Evolutionary conservation across 2,888 invertebrate species (phyloP).

Genomic region (Diploptera punctata): DNA sequence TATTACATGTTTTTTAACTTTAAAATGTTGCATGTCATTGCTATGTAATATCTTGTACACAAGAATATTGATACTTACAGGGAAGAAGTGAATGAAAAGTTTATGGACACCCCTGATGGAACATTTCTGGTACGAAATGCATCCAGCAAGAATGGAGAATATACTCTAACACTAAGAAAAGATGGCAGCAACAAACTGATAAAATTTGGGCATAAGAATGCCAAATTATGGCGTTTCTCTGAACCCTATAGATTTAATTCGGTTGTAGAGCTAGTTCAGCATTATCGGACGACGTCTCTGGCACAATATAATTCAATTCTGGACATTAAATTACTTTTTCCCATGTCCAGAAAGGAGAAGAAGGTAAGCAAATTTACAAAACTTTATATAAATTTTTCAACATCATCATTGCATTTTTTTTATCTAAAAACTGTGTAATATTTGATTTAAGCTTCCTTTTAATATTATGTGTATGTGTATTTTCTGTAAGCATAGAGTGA

Average conservation of each 20-base stretch:
- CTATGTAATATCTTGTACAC: too few relatives aligned
- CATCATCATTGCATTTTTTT: too few relatives aligned
- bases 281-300: constrained; percentile 85
- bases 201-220: constrained; percentile 90
- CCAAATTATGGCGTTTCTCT: constrained; percentile 93
- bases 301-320: constrained; percentile 92
- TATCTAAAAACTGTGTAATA: too few relatives aligned
- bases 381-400: too few relatives aligned
- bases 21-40: too few relatives aligned
- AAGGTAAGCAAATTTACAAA: too few relatives aligned
- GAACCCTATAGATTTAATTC: constrained; percentile 83
- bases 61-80: too few relatives aligned
- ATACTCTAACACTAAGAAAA: constrained; percentile 93
- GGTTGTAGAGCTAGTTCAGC: constrained; percentile 87
- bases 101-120: constrained; percentile 91
- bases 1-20: too few relatives aligned
- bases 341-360: constrained; percentile 70
- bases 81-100: constrained; percentile 91
- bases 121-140: constrained; percentile 97
- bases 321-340: constrained; percentile 89
- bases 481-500: too few relatives aligned
- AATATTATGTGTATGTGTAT: too few relatives aligned
- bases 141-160: constrained; percentile 92
- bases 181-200: constrained; percentile 96
- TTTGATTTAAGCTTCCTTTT: too few relatives aligned